A percentile compares a stretch with the other conserved stretches of the same genome.
phyloP scores from a whole-genome alignment of 1,140 invertebrate species.

The Phenacoccus solenopsis region DNA sequence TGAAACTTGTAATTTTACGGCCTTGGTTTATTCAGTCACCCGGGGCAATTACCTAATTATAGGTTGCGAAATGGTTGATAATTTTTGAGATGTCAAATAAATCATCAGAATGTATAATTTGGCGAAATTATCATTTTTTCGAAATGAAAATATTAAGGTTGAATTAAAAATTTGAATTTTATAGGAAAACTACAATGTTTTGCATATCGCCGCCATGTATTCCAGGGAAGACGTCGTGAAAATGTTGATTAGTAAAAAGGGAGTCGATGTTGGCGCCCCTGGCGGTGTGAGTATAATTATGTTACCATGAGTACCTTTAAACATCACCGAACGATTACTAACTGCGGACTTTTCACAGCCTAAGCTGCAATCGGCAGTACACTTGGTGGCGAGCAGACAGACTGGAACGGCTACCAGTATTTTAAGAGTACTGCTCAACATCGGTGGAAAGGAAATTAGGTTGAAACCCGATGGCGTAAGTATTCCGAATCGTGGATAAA shows the following conservation, averaged over 20 bases:
- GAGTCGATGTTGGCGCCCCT: conserved; percentile 76
- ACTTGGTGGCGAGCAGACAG: conserved; percentile 77
- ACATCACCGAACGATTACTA: not conserved
- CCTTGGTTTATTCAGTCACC: too few species aligned
- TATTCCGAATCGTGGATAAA: conserved; percentile 25
- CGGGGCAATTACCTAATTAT: too few species aligned
- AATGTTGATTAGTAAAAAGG: conserved; percentile 71
- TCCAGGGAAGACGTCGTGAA: conserved; percentile 91
- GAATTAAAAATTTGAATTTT: conserved; percentile 21
- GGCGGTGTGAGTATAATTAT: conserved; percentile 65
- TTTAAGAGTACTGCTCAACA: conserved; percentile 63
- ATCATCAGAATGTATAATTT: not conserved
- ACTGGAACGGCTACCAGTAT: conserved; percentile 82
- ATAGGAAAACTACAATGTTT: conserved; percentile 86
- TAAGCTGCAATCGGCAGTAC: conserved; percentile 71
- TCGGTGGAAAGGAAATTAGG: conserved; percentile 76
- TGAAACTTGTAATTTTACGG: too few species aligned
- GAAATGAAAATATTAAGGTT: too few species aligned
- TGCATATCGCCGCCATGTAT: conserved; percentile 85
- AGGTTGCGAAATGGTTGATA: too few species aligned
- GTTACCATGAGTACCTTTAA: not conserved
- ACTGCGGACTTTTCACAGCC: conserved; percentile 35
- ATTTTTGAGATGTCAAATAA: not conserved
- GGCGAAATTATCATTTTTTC: not conserved
- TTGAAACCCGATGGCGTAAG: conserved; percentile 73